Percentiles rank a stretch among this genome's conserved stretches.
These are phyloP conservation scores for Psammodynastes pulverulentus DNA, from an alignment of 2,113 vertebrate species.

Conservation along the genomic window DNA sequence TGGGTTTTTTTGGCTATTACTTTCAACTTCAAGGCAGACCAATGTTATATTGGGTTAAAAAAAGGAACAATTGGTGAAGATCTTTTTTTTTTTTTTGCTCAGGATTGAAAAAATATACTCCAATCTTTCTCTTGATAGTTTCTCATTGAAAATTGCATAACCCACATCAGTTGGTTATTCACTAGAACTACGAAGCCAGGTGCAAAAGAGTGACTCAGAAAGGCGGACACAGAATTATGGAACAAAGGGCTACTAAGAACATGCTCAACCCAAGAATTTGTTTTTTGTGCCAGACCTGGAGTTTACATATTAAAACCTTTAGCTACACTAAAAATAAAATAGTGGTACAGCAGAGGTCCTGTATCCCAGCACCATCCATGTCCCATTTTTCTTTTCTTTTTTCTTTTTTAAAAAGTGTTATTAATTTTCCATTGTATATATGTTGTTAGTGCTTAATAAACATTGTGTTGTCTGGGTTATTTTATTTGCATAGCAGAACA, in stretches of 20 bases:
- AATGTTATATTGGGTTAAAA: not conserved
- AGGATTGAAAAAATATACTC: not conserved
- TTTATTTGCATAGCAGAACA: no score
- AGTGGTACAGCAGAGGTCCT: not conserved
- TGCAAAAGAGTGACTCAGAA: not conserved
- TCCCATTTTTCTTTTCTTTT: not conserved
- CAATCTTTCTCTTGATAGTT: not conserved
- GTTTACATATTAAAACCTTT: not conserved
- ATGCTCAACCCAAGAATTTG: not conserved
- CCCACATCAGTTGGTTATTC: not conserved
- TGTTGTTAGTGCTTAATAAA: no score
- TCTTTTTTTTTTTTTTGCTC: not conserved
- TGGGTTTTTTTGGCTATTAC: not conserved
- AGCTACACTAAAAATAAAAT: not conserved
- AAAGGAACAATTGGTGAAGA: not conserved
- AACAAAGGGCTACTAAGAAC: not conserved
- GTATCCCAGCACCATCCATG: not conserved
- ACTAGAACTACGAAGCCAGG: not conserved
- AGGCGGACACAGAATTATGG: not conserved
- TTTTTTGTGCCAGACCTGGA: not conserved
- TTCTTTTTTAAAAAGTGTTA: no score
- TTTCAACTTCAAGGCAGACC: not conserved
- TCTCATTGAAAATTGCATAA: not conserved
- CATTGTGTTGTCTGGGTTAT: no score
- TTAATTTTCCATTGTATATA: no score